phyloP scores from a whole-genome alignment of 30 jellyfish, hydroid and myxozoan species.

The Pelagia noctiluca region DNA sequence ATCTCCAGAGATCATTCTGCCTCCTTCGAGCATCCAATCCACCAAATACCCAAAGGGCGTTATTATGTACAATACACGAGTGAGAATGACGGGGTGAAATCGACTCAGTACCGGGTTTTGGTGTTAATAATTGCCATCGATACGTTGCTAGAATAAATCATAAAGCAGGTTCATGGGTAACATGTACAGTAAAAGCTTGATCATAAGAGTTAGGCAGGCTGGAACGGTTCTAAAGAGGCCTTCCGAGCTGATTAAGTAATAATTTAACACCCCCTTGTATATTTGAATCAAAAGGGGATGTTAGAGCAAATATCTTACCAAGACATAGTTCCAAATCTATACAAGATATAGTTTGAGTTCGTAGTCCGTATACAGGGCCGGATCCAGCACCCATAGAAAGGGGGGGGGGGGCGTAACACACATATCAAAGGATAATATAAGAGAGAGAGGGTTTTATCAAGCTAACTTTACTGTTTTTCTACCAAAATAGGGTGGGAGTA shows the following conservation, averaged over 20 bases:
- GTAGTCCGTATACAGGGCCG: too few relatives aligned
- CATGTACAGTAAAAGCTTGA: neutral
- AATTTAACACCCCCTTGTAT: too few relatives aligned
- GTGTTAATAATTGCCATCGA: constrained; percentile 53
- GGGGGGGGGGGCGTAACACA: too few relatives aligned
- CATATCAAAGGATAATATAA: too few relatives aligned
- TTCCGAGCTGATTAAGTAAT: neutral
- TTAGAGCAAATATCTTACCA: too few relatives aligned
- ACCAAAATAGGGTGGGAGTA: too few relatives aligned
- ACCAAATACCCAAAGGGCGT: constrained; percentile 70
- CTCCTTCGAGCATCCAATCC: constrained; percentile 57
- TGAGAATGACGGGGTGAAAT: constrained; percentile 62
- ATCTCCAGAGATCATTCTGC: constrained; percentile 71
- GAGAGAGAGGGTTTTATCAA: too few relatives aligned
- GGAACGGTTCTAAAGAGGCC: neutral
- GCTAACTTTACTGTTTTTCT: too few relatives aligned
- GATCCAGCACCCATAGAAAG: too few relatives aligned
- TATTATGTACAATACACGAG: constrained; percentile 47
- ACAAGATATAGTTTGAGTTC: too few relatives aligned
- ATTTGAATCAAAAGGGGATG: too few relatives aligned
- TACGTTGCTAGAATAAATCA: constrained; percentile 30
- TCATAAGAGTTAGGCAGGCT: neutral
- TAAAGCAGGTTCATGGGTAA: neutral
- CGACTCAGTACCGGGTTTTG: constrained; percentile 42
- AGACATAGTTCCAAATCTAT: too few relatives aligned